These are phyloP conservation scores for Illadopsis cleaveri DNA, from an alignment of 2,113 vertebrate species.

Conservation along the genomic window DNA sequence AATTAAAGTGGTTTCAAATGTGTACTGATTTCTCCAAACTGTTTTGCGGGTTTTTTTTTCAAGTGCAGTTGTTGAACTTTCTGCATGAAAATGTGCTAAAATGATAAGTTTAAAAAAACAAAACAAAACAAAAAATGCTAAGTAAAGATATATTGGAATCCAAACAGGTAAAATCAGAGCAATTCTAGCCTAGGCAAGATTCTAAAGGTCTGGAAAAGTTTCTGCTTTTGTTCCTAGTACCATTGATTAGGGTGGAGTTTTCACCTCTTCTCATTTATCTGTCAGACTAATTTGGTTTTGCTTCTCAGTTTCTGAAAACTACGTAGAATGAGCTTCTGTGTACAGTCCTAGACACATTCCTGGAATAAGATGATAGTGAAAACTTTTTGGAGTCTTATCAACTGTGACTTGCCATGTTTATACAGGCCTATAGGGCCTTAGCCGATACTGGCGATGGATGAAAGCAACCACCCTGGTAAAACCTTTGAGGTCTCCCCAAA, in stretches of 20 bases:
- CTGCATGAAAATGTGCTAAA: neutral
- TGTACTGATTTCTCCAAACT: neutral
- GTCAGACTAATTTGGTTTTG: neutral
- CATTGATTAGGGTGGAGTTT: neutral
- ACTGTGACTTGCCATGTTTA: neutral
- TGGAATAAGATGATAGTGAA: slow-evolving; percentile 3
- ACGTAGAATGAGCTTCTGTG: neutral
- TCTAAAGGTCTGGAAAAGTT: neutral
- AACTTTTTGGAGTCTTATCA: neutral
- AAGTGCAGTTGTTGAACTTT: neutral
- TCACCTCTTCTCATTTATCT: neutral
- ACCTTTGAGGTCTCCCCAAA: neutral
- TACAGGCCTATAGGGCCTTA: neutral
- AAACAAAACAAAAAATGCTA: neutral
- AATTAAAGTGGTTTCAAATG: neutral
- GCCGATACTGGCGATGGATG: neutral
- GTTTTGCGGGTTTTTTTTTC: neutral
- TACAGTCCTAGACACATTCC: neutral
- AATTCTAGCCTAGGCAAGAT: neutral
- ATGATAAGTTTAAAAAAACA: neutral
- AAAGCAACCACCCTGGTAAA: neutral
- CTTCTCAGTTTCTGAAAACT: neutral
- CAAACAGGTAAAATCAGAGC: neutral
- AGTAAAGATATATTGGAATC: neutral
- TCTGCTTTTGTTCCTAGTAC: neutral